phyloP scores from a whole-genome alignment of 2,113 vertebrate species.

The Hemichromis elongatus region DNA sequence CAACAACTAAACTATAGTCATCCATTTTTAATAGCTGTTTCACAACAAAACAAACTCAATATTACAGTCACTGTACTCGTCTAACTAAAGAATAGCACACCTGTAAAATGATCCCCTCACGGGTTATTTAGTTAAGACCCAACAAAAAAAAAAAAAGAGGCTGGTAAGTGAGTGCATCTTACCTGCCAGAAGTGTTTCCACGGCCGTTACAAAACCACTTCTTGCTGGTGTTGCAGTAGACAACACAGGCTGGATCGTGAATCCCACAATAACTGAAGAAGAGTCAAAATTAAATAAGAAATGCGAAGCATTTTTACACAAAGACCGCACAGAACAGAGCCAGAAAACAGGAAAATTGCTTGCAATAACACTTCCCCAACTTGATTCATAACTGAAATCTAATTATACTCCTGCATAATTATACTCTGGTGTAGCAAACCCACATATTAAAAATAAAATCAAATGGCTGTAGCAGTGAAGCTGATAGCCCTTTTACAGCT shows the following conservation, averaged over 20 bases:
- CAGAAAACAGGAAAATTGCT: neutral
- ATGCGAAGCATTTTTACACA: neutral
- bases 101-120: neutral
- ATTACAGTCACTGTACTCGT: neutral
- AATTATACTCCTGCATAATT: neutral
- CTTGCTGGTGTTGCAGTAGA: constrained; percentile 98
- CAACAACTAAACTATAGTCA: neutral
- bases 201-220: constrained; percentile 98
- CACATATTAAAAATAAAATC: neutral
- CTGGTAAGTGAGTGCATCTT: neutral
- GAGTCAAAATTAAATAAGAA: neutral
- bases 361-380: neutral
- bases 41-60: neutral
- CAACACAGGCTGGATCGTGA: constrained; percentile 94
- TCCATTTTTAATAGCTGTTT: neutral
- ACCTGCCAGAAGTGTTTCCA: constrained; percentile 97
- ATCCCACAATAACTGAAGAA: constrained; percentile 88
- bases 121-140: neutral
- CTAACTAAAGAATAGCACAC: neutral
- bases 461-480: neutral
- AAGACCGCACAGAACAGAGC: neutral
- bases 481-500: neutral
- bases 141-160: neutral
- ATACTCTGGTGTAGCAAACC: neutral
- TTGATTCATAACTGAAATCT: neutral